Evolutionary conservation across 2,888 invertebrate species (phyloP).

Genomic region (Rhynchonema sp.): DNA sequence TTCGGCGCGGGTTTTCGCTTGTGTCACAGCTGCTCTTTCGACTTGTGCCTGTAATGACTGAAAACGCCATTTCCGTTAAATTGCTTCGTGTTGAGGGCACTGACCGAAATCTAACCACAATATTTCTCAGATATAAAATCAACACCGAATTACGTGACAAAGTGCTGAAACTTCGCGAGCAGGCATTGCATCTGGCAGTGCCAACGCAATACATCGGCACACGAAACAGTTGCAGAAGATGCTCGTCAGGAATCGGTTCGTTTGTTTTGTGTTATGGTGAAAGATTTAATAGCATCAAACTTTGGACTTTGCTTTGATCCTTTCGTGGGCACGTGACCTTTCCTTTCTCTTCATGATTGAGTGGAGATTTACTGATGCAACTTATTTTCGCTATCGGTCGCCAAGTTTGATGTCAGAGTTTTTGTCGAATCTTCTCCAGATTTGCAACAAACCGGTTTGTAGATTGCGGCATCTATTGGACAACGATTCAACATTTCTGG

Average conservation of each 20-base stretch:
- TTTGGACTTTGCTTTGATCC: neutral
- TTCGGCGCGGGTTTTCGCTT: too few species aligned
- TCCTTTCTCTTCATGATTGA: too few species aligned
- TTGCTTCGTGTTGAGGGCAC: too few species aligned
- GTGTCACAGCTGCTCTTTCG: too few species aligned
- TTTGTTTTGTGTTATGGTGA: too few species aligned
- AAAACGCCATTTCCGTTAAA: too few species aligned
- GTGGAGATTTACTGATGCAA: neutral
- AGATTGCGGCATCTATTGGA: neutral
- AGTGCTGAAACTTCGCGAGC: neutral
- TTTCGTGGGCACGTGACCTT: neutral
- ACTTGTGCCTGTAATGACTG: too few species aligned
- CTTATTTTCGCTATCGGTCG: neutral
- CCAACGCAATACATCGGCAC: neutral
- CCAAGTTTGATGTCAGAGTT: neutral
- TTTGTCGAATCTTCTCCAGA: neutral
- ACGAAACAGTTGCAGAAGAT: neutral
- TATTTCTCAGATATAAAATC: neutral
- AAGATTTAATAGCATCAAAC: neutral
- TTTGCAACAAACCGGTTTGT: neutral
- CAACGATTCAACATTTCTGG: neutral
- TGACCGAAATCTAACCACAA: too few species aligned
- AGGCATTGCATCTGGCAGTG: neutral
- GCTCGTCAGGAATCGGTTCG: neutral
- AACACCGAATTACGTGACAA: neutral